Evolutionary conservation across 2,113 vertebrate species (phyloP).

Genomic region (Bubo blakistoni): DNA sequence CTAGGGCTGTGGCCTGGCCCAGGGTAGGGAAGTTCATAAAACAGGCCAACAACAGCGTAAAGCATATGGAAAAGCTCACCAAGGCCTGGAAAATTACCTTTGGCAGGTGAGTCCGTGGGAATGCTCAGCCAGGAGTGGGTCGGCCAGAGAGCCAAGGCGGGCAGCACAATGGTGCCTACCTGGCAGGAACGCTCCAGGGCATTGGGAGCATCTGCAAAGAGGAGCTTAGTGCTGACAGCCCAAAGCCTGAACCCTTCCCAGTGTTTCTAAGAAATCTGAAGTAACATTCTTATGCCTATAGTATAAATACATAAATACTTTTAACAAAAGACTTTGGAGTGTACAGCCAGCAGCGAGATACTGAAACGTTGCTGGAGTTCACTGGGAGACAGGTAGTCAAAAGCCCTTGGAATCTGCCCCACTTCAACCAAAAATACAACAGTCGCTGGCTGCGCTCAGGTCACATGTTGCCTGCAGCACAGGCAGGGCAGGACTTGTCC

Average conservation of each 20-base stretch:
- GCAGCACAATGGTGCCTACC: fast-evolving
- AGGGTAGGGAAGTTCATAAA: background rate
- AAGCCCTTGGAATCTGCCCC: background rate
- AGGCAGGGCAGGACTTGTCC: background rate
- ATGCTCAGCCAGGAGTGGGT: fast-evolving
- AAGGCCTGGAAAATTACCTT: background rate
- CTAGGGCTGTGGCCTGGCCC: background rate
- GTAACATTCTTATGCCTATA: background rate
- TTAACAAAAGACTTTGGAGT: background rate
- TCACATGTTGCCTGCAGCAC: background rate
- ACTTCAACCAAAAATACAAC: background rate
- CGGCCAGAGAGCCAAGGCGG: fast-evolving
- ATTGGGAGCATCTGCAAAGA: background rate
- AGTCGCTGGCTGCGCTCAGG: background rate
- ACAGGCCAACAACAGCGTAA: background rate
- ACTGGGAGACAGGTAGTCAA: background rate
- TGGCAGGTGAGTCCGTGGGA: background rate
- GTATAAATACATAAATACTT: slow-evolving; percentile 56
- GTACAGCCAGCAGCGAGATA: background rate
- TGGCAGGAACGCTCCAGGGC: background rate
- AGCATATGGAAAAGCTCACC: background rate
- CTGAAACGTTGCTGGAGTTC: background rate
- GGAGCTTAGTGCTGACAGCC: background rate
- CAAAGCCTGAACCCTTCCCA: background rate
- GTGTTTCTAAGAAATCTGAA: background rate